phyloP scores from a whole-genome alignment of 2,113 vertebrate species.

The Syngnathus typhle region DNA sequence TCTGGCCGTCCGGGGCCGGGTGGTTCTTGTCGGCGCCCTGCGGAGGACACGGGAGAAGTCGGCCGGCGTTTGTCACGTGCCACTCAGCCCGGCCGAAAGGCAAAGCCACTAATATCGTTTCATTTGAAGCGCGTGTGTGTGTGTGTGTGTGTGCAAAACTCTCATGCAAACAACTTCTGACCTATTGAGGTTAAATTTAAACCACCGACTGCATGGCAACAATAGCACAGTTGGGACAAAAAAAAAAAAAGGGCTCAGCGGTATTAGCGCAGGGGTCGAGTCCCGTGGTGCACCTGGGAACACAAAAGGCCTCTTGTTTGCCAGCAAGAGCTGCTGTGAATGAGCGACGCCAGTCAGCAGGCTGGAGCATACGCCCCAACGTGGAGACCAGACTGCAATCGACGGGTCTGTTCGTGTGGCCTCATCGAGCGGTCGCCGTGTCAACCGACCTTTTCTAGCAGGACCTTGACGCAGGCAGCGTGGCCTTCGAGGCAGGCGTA shows the following conservation, averaged over 20 bases:
- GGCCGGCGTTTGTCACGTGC: conserved; percentile 19
- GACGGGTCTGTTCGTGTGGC: too few relatives aligned
- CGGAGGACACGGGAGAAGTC: conserved; percentile 29
- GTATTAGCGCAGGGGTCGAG: conserved; percentile 23
- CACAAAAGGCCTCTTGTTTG: conserved; percentile 21
- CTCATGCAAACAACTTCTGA: conserved; percentile 19
- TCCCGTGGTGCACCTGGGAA: conserved; percentile 31
- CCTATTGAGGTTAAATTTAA: conserved; percentile 44
- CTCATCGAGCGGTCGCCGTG: too few relatives aligned
- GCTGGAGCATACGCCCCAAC: conserved; percentile 11
- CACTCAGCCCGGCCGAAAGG: not conserved
- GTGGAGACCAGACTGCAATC: not conserved
- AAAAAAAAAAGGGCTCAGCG: not conserved
- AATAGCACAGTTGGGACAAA: conserved; percentile 18
- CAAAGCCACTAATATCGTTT: not conserved
- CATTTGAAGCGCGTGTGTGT: not conserved
- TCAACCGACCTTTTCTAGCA: conserved; percentile 87
- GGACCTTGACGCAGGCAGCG: conserved; percentile 82
- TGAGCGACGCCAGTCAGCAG: conserved; percentile 21
- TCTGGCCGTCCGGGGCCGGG: conserved; percentile 82
- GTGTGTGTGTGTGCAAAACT: not conserved
- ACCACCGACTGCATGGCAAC: conserved; percentile 24
- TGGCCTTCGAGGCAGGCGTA: conserved; percentile 87
- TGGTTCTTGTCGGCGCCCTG: conserved; percentile 90
- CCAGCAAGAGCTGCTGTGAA: conserved; percentile 16